Conservation (phyloP, 2,797 vertebrate species). For the Brachyrhaphis roseni region DNA sequence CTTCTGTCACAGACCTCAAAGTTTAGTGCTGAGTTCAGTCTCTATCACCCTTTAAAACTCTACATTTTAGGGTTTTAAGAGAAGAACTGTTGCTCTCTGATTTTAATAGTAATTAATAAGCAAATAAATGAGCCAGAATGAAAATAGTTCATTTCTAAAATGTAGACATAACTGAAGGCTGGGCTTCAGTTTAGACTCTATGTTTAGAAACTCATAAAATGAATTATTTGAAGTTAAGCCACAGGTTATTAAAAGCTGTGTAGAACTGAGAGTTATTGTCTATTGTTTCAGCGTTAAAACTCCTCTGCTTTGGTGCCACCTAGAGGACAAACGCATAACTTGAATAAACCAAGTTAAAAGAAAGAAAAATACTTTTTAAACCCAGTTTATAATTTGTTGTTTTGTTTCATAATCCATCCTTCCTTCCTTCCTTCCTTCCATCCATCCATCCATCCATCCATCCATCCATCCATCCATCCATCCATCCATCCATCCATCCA, state of each 20-base stretch:
- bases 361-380: not conserved
- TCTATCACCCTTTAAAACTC: not conserved
- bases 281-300: not conserved
- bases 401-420: not conserved
- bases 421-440: too few relatives aligned
- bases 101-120: not conserved
- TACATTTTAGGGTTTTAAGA: not conserved
- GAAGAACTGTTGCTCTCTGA: not conserved
- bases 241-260: not conserved
- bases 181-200: not conserved
- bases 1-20: not conserved
- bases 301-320: not conserved
- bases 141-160: not conserved
- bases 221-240: not conserved
- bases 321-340: not conserved
- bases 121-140: not conserved
- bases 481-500: not conserved
- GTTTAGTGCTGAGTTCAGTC: not conserved
- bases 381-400: not conserved
- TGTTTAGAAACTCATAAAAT: not conserved
- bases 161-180: not conserved
- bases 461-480: not conserved
- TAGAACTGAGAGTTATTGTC: not conserved
- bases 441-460: too few relatives aligned
- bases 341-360: not conserved